Percentiles rank a stretch among this genome's conserved stretches.
phyloP scores from a whole-genome alignment of 2,888 invertebrate genomes.

The Leucoma salicis region DNA sequence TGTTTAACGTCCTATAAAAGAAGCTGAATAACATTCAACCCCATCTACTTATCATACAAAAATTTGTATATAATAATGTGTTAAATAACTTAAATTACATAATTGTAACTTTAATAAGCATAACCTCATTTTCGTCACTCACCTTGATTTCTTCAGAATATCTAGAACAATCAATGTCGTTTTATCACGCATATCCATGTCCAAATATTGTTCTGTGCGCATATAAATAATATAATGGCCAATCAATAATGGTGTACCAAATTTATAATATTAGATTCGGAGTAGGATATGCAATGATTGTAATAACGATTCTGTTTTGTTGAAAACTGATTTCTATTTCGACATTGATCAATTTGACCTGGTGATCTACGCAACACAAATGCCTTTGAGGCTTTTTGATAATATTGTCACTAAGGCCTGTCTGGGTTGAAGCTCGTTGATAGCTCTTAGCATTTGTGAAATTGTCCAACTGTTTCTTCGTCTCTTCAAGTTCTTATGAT shows the following conservation, averaged over 20 bases:
- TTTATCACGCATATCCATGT: conserved; percentile 8
- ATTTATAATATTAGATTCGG: conserved; percentile 8
- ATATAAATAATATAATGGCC: conserved; percentile 4
- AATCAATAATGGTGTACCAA: conserved; percentile 2
- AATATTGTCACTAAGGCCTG: background rate
- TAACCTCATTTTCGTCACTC: conserved; percentile 30
- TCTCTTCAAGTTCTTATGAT: background rate
- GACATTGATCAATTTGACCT: background rate
- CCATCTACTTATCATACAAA: conserved; percentile 77
- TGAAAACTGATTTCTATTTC: background rate
- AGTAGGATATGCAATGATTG: background rate
- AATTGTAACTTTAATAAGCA: conserved; percentile 46
- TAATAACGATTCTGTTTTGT: background rate
- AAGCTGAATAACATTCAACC: conserved; percentile 51
- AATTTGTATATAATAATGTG: conserved; percentile 58
- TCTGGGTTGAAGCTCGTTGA: background rate
- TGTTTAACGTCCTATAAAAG: conserved; percentile 31
- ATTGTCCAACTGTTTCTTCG: background rate
- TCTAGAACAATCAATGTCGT: conserved; percentile 17
- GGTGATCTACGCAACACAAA: background rate
- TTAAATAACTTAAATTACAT: conserved; percentile 61
- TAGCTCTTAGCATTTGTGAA: background rate
- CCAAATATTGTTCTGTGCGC: conserved; percentile 13
- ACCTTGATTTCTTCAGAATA: conserved; percentile 12
- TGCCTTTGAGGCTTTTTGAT: background rate